phyloP scores from a whole-genome alignment of 2,888 invertebrate genomes.

The Volucella zonaria region DNA sequence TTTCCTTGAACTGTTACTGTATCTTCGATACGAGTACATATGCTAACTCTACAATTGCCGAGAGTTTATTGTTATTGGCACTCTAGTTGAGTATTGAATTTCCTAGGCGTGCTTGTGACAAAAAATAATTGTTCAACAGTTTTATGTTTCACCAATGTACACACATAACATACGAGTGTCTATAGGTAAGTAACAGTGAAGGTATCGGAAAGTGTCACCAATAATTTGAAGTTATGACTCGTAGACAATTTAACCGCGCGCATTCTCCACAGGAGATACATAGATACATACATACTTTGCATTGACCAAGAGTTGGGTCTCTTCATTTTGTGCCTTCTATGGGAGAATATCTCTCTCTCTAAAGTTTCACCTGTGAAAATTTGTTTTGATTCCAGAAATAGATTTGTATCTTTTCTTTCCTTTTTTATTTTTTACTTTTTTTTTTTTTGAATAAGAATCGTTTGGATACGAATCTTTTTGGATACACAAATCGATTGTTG shows the following conservation, averaged over 20 bases:
- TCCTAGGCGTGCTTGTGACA: constrained; percentile 51
- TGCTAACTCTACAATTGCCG: not conserved
- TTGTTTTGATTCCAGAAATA: constrained; percentile 40
- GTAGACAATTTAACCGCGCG: constrained; percentile 29
- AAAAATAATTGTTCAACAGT: constrained; percentile 63
- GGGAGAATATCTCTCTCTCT: constrained; percentile 1
- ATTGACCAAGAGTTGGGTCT: constrained; percentile 3
- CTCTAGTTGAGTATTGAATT: constrained; percentile 36
- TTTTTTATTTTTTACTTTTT: too few species aligned
- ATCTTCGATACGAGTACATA: constrained; percentile 2
- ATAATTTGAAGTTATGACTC: constrained; percentile 67
- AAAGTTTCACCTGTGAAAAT: constrained; percentile 46
- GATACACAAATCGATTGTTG: too few species aligned
- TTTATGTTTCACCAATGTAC: constrained; percentile 51
- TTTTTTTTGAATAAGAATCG: too few species aligned
- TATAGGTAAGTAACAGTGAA: not conserved
- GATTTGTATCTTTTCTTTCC: constrained; percentile 51
- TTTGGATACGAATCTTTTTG: too few species aligned
- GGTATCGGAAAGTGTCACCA: constrained; percentile 44
- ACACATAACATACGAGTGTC: too few species aligned
- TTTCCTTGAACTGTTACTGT: constrained; percentile 41
- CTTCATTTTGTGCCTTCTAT: constrained; percentile 9
- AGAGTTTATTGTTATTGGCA: constrained; percentile 55
- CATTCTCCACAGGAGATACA: constrained; percentile 42
- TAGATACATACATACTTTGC: not conserved